Base-by-base conservation (phyloP, 2,113 vertebrate genomes). In the Pycnonotus jocosus region DNA sequence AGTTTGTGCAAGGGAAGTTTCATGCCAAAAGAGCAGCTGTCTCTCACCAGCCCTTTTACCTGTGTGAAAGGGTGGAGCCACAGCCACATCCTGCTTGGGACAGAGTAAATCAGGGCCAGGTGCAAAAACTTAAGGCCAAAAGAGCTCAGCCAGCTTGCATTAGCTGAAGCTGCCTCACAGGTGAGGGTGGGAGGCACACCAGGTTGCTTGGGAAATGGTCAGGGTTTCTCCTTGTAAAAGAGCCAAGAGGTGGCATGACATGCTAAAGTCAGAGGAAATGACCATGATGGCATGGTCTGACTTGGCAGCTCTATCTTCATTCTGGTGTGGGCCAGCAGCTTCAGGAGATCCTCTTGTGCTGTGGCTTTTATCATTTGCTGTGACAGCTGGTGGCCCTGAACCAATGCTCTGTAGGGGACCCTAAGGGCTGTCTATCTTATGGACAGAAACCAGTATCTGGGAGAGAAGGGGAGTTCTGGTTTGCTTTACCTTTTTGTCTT, bases 11-110 rank as follows among this genome's bases (percentile, higher is more conserved):
- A 7, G 4, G 1, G 3, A 72, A 71, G 7, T 8, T n/a, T 31
- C 9, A 28, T 2, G 25, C 3, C 7, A 62, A 38, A 81, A 80
- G 13, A 45, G 1, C 0, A 0, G 0, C 0, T 3, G 0, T 2
- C 10, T 76, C 33, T 35, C 45, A 40, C n/a, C 33, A 76, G 9
- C 27, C 27, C 21, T 64, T 86, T 88, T 24, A 53, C 4, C 28
- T 25, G 5, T 37, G 8, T 23, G 33, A 38, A 53, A 5, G 8
- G 30, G 35, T 4, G 6, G 27, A 61, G 9, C 42, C 71, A 28
- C 42, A 54, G 35, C 53, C 22, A 22, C 16, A 28, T 44, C 42
- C 44, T 62, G 33, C 6, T 9, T 0, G 0, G 22, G 22, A 17
- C 19, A 5, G 40, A 64, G 22, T 23, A 92, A 89, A 76, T 48